Evolutionary conservation across 2,797 vertebrate genomes (phyloP).

Genomic region (Ambastaia sidthimunki): DNA sequence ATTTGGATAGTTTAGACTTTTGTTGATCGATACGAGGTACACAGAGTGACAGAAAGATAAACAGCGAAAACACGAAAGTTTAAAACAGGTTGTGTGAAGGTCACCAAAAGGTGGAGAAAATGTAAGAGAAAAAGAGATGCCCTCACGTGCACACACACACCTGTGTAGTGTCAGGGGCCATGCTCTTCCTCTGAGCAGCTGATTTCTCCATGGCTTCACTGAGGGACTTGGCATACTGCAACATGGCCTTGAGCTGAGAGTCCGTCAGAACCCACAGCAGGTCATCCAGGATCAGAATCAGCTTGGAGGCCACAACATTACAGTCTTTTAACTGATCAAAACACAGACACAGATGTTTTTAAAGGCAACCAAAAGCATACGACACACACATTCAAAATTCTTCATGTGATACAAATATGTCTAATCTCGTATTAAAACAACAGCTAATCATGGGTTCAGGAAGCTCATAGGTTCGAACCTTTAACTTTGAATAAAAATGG

Average conservation of each 20-base stretch:
- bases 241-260: conserved; percentile 98
- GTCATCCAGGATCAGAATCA: conserved; percentile 94
- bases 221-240: conserved; percentile 98
- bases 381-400: too few relatives aligned
- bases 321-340: conserved; percentile 91
- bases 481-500: too few relatives aligned
- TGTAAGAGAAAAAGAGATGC: background rate
- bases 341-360: background rate
- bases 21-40: too few relatives aligned
- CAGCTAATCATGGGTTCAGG: too few relatives aligned
- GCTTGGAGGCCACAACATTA: conserved; percentile 95
- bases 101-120: background rate
- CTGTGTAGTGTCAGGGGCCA: conserved; percentile 87
- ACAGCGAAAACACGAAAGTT: background rate
- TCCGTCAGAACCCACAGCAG: conserved; percentile 98
- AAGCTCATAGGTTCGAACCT: too few relatives aligned
- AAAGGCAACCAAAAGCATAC: too few relatives aligned
- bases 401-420: too few relatives aligned
- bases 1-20: too few relatives aligned
- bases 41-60: background rate
- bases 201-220: conserved; percentile 99
- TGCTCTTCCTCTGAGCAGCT: conserved; percentile 94
- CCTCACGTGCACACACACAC: conserved; percentile 62
- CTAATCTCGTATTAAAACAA: too few relatives aligned
- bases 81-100: background rate